Evolutionary conservation across 1,140 invertebrate species (phyloP), one percentile per base, ranked within the genome.

Genomic region (Drosophila oshimai): DNA sequence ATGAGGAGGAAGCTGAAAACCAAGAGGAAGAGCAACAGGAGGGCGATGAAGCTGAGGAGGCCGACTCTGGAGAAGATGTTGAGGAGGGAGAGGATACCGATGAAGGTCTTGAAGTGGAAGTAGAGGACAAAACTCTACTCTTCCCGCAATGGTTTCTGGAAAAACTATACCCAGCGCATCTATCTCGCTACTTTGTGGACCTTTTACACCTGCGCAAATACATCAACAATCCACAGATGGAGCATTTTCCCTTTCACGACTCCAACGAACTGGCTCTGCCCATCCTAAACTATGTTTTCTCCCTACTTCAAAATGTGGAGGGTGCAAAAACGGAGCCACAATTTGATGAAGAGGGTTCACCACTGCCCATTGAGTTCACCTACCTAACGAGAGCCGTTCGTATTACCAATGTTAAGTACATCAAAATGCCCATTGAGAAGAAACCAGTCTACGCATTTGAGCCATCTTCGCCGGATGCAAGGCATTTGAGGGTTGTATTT

Each of bases 191-290:
- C 70, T 94, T 95, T 72, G 92, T 96, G 28, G 95, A 96, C 89
- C 92, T 96, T 1, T 77, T 94, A 37, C 92, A 93, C 15, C 91
- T 94, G 33, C 93, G 94, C 58, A 91, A 94, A 34, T 94, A 95
- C 74, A 93, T 96, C 64, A 94, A 94, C 61, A 92, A 92, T 17
- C 93, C 94, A 10, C 96, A 97, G 92, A 93, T 96, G 6, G 96
- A 97, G 91, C 93, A 96, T 75, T 93, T 93, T 72, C 81, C 83
- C 3, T 89, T 92, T 18, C 87, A 92, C 5, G 93, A 95, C 57
- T 92, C 94, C n/a, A 93, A 94, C 68, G 61, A 91, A 13, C 93
- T 94, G 62, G 92, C 93, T 26, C 81, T 94, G 41, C 92, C 93
- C 7, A 93, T 97, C 36, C 75, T 97, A 28, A 90, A 92, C 74